Evolutionary conservation across 1,140 invertebrate genomes (phyloP).

Genomic region (Zophobas morio): DNA sequence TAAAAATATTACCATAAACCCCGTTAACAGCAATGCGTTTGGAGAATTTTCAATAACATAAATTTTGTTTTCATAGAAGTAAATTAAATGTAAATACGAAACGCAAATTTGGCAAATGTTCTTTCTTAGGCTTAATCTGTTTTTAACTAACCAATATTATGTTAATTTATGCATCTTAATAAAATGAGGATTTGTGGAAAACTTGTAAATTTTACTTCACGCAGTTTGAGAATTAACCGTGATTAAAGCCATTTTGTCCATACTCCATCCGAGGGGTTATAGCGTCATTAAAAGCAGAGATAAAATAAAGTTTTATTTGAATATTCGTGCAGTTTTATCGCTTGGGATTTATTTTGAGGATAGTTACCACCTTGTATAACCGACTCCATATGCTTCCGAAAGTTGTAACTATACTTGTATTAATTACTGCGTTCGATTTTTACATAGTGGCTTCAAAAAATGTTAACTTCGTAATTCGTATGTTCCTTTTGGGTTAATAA

Average conservation of each 20-base stretch:
- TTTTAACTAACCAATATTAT: not conserved
- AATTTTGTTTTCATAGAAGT: no score
- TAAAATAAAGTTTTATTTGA: conserved; percentile 10
- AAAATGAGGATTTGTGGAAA: not conserved
- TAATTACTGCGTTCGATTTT: no score
- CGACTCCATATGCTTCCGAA: not conserved
- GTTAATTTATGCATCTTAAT: conserved; percentile 1
- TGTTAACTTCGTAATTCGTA: no score
- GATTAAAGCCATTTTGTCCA: conserved; percentile 16
- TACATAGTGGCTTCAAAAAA: no score
- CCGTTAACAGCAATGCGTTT: no score
- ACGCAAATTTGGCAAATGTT: no score
- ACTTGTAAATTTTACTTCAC: conserved; percentile 1
- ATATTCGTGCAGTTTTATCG: not conserved
- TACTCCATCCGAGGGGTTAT: not conserved
- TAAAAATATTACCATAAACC: no score
- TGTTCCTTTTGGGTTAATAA: no score
- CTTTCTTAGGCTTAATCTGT: not conserved
- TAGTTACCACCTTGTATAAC: not conserved
- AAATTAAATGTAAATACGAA: no score
- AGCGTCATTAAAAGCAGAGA: conserved; percentile 4
- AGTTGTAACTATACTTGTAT: no score
- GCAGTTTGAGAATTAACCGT: not conserved
- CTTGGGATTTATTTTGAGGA: not conserved
- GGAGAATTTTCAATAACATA: no score